Conservation (phyloP, 2,888 invertebrate species). For the Brassicogethes aeneus region DNA sequence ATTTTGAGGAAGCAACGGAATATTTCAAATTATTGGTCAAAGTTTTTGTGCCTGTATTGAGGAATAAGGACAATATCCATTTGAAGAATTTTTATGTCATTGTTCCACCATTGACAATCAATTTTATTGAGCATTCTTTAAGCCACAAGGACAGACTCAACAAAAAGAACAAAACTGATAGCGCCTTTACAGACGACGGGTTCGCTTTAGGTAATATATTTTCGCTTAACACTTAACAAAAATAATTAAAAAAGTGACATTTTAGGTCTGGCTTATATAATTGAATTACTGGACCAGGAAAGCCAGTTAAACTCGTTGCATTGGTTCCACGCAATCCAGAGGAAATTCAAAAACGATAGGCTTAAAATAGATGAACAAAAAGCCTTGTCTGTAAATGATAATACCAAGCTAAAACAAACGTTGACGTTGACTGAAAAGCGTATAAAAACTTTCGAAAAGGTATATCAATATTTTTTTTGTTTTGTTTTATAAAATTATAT, state of each 20-base stretch:
- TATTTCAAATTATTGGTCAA: conserved; percentile 77
- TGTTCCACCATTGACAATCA: conserved; percentile 86
- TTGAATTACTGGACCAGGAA: conserved; percentile 80
- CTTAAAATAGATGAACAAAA: conserved; percentile 46
- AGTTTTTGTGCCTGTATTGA: conserved; percentile 84
- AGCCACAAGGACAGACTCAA: conserved; percentile 86
- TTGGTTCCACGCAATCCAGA: conserved; percentile 86
- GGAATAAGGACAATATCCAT: conserved; percentile 79
- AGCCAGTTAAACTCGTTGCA: conserved; percentile 82
- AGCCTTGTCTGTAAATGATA: conserved; percentile 48
- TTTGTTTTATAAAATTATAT: conserved; percentile 16
- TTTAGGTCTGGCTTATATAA: conserved; percentile 74
- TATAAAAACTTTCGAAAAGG: conserved; percentile 59
- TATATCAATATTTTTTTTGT: conserved; percentile 22
- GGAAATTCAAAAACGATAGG: conserved; percentile 60
- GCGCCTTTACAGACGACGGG: conserved; percentile 95
- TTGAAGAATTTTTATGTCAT: conserved; percentile 88
- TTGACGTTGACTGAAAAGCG: conserved; percentile 81
- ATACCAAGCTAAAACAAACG: conserved; percentile 88
- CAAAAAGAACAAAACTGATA: conserved; percentile 79
- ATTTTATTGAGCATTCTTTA: conserved; percentile 90
- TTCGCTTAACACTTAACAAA: no score
- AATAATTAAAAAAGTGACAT: conserved; percentile 3
- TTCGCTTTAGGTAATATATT: conserved; percentile 78
- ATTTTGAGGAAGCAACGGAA: conserved; percentile 82